phyloP scores from a whole-genome alignment of 2,113 vertebrate genomes.

The Herpetotheres cachinnans region DNA sequence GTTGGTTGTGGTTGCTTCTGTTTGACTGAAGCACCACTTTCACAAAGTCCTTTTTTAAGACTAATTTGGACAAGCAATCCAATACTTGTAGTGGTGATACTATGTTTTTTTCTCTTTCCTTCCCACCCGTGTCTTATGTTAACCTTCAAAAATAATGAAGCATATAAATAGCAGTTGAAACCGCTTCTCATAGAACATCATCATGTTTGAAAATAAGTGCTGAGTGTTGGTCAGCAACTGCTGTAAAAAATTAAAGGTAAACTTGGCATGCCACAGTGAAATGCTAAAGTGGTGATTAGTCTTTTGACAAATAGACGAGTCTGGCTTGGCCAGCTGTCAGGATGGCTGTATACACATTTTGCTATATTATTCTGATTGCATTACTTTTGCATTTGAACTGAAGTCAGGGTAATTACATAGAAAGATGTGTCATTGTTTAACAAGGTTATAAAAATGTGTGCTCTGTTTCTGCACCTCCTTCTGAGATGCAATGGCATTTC shows the following conservation, averaged over 20 bases:
- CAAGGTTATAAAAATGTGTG: neutral
- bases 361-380: neutral
- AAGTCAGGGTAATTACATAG: neutral
- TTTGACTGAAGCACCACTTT: neutral
- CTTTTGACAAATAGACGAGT: constrained; percentile 8
- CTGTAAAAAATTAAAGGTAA: neutral
- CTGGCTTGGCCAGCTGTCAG: neutral
- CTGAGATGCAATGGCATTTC: neutral
- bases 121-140: neutral
- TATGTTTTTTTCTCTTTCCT: neutral
- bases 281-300: neutral
- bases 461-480: neutral
- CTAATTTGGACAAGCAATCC: neutral
- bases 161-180: neutral
- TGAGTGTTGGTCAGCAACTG: neutral
- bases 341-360: neutral
- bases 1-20: neutral
- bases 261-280: neutral
- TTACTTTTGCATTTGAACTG: neutral
- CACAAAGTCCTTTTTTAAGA: neutral
- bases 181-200: neutral
- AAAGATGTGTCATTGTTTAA: neutral
- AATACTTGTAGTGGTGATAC: neutral
- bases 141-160: constrained; percentile 2
- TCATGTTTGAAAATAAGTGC: neutral